Percentiles rank a stretch among this genome's conserved stretches.
Evolutionary conservation across 1,140 invertebrate species (phyloP).

Genomic region (Magallana gigas): DNA sequence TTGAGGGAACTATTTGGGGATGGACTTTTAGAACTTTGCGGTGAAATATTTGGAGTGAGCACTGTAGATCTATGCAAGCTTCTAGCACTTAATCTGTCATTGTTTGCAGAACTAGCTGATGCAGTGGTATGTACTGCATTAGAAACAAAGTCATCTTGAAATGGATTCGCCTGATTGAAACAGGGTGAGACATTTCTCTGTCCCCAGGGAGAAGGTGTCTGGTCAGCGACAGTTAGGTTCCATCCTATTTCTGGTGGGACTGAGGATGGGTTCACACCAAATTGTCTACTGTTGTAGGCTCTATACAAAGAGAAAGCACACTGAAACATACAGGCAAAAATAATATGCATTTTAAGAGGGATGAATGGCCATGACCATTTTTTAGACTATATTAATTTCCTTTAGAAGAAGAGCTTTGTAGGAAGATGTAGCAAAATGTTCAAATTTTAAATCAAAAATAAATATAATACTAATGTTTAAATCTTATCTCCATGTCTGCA

Average conservation of each 20-base stretch:
- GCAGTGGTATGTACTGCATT: background rate
- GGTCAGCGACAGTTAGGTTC: background rate
- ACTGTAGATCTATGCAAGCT: background rate
- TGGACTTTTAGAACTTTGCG: background rate
- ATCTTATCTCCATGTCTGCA: too few relatives aligned
- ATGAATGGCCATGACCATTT: background rate
- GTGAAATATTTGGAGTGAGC: background rate
- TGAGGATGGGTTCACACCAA: background rate
- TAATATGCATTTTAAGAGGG: background rate
- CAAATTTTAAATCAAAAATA: too few relatives aligned
- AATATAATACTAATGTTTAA: too few relatives aligned
- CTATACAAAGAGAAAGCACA: background rate
- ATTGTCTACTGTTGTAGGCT: background rate
- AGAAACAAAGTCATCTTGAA: slow-evolving; percentile 38
- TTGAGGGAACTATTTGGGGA: background rate
- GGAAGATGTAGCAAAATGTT: too few relatives aligned
- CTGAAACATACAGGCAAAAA: background rate
- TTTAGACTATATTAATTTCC: background rate
- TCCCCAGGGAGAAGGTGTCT: background rate
- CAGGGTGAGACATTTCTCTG: slow-evolving; percentile 7
- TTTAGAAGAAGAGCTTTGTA: too few relatives aligned
- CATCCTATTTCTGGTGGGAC: slow-evolving; percentile 17
- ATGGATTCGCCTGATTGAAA: slow-evolving; percentile 31
- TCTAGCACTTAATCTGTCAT: background rate
- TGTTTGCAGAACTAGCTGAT: background rate